Base-by-base conservation (phyloP, 2,888 invertebrate species). In the Aphodius granarius region DNA sequence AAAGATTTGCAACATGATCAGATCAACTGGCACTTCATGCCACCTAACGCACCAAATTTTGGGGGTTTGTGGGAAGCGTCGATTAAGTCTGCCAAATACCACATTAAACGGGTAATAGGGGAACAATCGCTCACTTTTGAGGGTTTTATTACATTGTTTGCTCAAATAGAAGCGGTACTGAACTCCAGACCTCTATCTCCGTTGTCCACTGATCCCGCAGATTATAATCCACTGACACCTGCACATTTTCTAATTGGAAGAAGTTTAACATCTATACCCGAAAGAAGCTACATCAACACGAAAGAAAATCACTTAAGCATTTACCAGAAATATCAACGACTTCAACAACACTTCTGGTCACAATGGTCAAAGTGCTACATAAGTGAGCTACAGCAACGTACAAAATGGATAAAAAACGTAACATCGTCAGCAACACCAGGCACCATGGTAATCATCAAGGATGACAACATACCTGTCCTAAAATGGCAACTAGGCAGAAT, bases 401-500 rank as follows among this genome's bases (percentile, higher is more conserved):
- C 18, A 18, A 70, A 70, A 70, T 70, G 22, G 70, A 21, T 16
- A n/a, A 21, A 19, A 22, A 19, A 19, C 18, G 17, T 5, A 17
- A 17, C 70, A 21, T n/a, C 5, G 5, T 70, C 5, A 21, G 9
- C n/a, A 5, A 22, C 3, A 9, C 21, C 72, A 18, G 68, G 63
- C 17, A 16, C 63, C 17, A 6, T 77, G 21, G 78, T 78, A 3
- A 17, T 78, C 17, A n/a, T 74, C 1, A 66, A 68, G 15, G 78
- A 78, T 3, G 74, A 77, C 18, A 64, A 66, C 17, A 13, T 66
- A n/a, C 75, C 74, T 6, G 72, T 74, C 3, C 43, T 76, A 5
- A 13, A 71, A n/a, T 76, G 77, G 77, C n/a, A 19, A 23, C 19
- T 76, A 16, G 78, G 74, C 3, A 43, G 76, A 13, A 23, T 76